phyloP scores from a whole-genome alignment of 1,140 invertebrate species.

The Drosophila saltans region DNA sequence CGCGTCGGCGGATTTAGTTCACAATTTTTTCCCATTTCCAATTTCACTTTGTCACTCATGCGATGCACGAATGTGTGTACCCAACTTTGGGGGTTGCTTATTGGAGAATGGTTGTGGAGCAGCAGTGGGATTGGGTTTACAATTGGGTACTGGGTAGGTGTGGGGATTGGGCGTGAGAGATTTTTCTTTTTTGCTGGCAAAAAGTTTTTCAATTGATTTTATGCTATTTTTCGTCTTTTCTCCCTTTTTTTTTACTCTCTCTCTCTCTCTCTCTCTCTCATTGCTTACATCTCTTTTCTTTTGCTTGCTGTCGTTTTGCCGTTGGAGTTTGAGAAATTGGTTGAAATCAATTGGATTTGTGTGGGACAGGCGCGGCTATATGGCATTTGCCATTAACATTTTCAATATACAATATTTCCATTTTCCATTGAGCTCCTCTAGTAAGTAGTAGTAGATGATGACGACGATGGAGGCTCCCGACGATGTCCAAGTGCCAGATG shows the following conservation, averaged over 20 bases:
- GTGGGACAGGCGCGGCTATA: slow-evolving; percentile 27
- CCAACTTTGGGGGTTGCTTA: slow-evolving; percentile 3
- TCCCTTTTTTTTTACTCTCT: slow-evolving; percentile 19
- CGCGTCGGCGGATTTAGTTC: slow-evolving; percentile 66
- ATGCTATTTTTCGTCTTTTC: slow-evolving; percentile 65
- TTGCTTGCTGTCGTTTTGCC: background rate
- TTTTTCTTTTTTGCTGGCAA: slow-evolving; percentile 30
- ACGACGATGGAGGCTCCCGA: slow-evolving; percentile 2
- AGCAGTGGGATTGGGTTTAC: background rate
- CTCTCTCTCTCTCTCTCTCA: slow-evolving; percentile 27
- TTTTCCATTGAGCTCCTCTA: background rate
- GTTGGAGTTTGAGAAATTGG: slow-evolving; percentile 72
- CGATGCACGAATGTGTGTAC: slow-evolving; percentile 56
- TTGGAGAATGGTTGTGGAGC: slow-evolving; percentile 9
- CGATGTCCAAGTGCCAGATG: slow-evolving; percentile 16
- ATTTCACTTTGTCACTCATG: slow-evolving; percentile 70
- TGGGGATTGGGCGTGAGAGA: slow-evolving; percentile 58
- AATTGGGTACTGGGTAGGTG: background rate
- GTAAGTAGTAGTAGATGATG: background rate
- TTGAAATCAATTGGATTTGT: slow-evolving; percentile 81
- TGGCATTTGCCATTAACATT: slow-evolving; percentile 65
- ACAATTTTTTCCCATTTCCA: slow-evolving; percentile 64
- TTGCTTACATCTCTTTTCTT: slow-evolving; percentile 11
- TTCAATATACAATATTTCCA: slow-evolving; percentile 53
- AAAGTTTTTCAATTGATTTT: slow-evolving; percentile 78